phyloP scores from a whole-genome alignment of 2,888 invertebrate species.

The Dione juno region DNA sequence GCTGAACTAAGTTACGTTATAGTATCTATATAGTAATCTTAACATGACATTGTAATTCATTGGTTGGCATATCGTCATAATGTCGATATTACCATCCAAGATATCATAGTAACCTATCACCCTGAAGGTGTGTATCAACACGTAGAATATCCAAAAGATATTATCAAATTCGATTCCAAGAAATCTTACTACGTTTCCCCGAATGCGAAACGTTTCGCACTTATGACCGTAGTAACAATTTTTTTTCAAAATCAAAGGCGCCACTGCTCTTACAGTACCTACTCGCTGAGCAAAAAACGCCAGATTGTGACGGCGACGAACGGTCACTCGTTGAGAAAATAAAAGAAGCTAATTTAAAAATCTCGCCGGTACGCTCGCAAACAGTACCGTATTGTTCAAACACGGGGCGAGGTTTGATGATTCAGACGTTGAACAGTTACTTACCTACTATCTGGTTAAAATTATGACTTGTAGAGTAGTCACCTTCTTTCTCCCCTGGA shows the following conservation, averaged over 20 bases:
- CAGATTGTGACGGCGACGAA: slow-evolving; percentile 61
- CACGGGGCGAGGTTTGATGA: slow-evolving; percentile 50
- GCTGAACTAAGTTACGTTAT: no score
- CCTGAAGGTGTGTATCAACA: not conserved
- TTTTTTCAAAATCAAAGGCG: slow-evolving; percentile 71
- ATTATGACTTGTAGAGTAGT: not conserved
- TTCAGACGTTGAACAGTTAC: slow-evolving; percentile 57
- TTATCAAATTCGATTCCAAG: slow-evolving; percentile 55
- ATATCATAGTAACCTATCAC: not conserved
- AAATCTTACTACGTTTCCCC: slow-evolving; percentile 64
- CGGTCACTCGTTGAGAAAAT: slow-evolving; percentile 70
- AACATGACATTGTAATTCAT: no score
- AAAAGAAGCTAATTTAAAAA: slow-evolving; percentile 65
- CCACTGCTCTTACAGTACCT: slow-evolving; percentile 78
- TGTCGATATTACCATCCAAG: not conserved
- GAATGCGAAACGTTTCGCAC: slow-evolving; percentile 72
- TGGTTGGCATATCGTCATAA: no score
- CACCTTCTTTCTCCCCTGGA: not conserved
- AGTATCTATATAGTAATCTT: no score
- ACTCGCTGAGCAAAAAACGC: slow-evolving; percentile 61
- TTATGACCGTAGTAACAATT: slow-evolving; percentile 56
- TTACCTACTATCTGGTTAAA: slow-evolving; percentile 41
- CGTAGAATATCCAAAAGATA: slow-evolving; percentile 27
- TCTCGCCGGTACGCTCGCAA: slow-evolving; percentile 50
- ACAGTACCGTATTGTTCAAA: slow-evolving; percentile 51